These are phyloP conservation scores for Yoshiicerus persimilis DNA, from an alignment of 1,140 invertebrate species.

Conservation along the genomic window DNA sequence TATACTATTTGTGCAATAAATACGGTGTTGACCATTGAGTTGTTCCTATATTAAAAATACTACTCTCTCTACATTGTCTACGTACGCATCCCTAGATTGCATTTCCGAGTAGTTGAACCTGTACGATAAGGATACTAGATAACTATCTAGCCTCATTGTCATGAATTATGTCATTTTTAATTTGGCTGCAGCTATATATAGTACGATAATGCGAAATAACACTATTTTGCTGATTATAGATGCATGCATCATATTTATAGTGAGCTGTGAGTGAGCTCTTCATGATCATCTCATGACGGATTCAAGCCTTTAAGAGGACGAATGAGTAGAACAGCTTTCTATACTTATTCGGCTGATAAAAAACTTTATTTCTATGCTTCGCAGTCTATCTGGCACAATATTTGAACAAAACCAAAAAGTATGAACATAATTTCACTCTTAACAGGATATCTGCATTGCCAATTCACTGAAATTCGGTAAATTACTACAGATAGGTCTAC, in stretches of 20 bases:
- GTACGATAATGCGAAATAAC: background rate
- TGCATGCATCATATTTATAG: too few relatives aligned
- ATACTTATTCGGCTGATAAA: background rate
- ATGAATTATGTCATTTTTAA: background rate
- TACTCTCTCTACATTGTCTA: background rate
- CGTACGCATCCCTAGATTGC: too few relatives aligned
- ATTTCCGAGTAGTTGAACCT: background rate
- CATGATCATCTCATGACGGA: background rate
- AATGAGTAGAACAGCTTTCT: background rate
- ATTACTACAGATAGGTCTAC: too few relatives aligned
- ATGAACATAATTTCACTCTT: too few relatives aligned
- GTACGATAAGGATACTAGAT: background rate
- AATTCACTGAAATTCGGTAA: too few relatives aligned
- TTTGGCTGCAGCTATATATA: background rate
- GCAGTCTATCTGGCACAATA: too few relatives aligned
- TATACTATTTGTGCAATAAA: background rate
- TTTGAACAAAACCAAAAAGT: too few relatives aligned
- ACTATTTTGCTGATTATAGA: background rate
- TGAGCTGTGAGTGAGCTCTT: background rate
- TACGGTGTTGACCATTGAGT: background rate
- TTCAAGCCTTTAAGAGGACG: background rate
- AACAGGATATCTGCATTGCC: too few relatives aligned
- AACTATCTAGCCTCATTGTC: background rate
- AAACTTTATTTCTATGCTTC: background rate
- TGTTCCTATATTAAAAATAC: background rate